Evolutionary conservation across 1,140 invertebrate genomes (phyloP), one percentile per base, ranked within the genome.

Genomic region (Drosophila elegans): DNA sequence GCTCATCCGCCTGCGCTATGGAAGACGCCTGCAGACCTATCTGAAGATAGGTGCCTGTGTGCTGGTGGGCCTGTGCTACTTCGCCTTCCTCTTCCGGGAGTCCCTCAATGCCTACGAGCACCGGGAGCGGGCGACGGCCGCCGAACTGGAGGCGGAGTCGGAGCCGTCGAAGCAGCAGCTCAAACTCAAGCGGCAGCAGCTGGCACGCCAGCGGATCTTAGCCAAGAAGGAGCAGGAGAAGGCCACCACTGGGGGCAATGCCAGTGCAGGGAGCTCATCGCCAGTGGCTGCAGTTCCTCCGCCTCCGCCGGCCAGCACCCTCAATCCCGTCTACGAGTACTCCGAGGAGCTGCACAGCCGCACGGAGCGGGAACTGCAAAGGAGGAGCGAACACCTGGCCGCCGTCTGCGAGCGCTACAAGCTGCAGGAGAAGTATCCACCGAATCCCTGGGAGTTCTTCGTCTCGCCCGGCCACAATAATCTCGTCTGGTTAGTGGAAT

Each of bases 391-490:
- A 5, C 90, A 89, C 36, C 54, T 92, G 49, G 60, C 67, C 6
- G 60, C 64, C 11, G 77, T 91, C n/a, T 92, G 91, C 45, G 66
- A 74, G 13, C 74, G 66, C 3, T 78, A 91, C 34, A 89, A 92
- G 67, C 56, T 92, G 11, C 59, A 83, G 39, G 78, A 90, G 21
- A 80, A 80, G 32, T 91, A 86, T 69, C 89, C 91, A 75, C 94
- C 94, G 29, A 95, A 95, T 74, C 94, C 95, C 42, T 96, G 95
- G 94, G 96, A 96, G 83, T 96, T 96, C 86, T 95, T 96, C 79
- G 94, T 96, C 49, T 96, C 95, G 80, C 94, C 94, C 46, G 94
- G 94, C 36, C 94, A 96, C 74, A 95, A 94, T 74, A 95, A 94
- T 75, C 89, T 96, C 13, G 95, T 96, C 9, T 96, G 96, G 96